Percentiles rank a stretch among this genome's conserved stretches.
Conservation (phyloP, 2,888 invertebrate species). For the Lagria hirta region DNA sequence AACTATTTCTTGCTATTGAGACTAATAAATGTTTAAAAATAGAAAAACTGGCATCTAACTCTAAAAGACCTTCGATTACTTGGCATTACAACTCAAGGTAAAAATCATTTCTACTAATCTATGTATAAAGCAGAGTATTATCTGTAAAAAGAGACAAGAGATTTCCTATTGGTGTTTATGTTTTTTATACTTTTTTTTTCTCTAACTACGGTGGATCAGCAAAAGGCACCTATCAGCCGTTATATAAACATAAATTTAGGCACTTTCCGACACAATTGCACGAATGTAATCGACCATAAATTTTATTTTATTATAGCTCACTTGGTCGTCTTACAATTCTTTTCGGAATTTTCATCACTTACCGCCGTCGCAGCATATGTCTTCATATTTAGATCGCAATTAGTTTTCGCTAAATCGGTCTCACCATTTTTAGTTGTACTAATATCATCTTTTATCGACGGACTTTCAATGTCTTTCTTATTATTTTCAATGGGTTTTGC, state of each 20-base stretch:
- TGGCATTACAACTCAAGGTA: constrained; percentile 10
- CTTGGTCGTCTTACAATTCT: no score
- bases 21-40: no score
- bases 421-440: constrained; percentile 8
- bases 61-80: no score
- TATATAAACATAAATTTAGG: constrained; percentile 19
- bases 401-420: constrained; percentile 3
- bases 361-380: constrained; percentile 5
- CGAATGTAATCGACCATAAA: constrained; percentile 2
- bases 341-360: constrained; percentile 6
- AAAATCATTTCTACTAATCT: constrained; percentile 24
- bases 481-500: no score
- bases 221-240: constrained; percentile 36
- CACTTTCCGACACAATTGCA: constrained; percentile 22
- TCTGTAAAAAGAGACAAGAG: constrained; percentile 28
- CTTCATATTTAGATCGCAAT: constrained; percentile 6
- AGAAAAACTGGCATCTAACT: no score
- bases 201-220: constrained; percentile 19
- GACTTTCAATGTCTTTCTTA: no score
- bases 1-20: no score
- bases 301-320: no score
- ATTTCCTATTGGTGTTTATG: constrained; percentile 28
- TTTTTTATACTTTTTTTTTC: constrained; percentile 4
- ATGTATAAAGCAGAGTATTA: constrained; percentile 31
- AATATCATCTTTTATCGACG: not conserved